phyloP scores from a whole-genome alignment of 1,140 invertebrate genomes.

The Rhagoletis zephyria region DNA sequence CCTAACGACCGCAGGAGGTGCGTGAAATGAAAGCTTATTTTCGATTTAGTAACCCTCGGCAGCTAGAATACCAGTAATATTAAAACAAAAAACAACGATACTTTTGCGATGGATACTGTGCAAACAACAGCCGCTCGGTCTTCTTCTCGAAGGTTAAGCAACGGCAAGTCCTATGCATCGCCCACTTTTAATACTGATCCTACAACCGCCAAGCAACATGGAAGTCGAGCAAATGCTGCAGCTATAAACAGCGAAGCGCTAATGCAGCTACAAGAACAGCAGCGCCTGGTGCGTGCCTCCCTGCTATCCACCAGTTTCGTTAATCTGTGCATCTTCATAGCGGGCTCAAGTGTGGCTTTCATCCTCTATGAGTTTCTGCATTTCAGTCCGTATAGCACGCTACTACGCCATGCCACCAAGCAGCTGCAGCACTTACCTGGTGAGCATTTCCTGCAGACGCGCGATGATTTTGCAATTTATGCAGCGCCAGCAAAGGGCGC shows the following conservation, averaged over 20 bases:
- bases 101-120: background rate
- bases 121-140: background rate
- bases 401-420: constrained; percentile 5
- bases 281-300: background rate
- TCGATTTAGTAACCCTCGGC: background rate
- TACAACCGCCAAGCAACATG: background rate
- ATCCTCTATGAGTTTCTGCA: constrained; percentile 59
- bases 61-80: background rate
- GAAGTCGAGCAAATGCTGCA: background rate
- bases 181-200: background rate
- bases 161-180: background rate
- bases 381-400: background rate
- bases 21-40: background rate
- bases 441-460: constrained; percentile 66
- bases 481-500: constrained; percentile 53
- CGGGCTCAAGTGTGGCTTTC: constrained; percentile 63
- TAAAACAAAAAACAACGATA: background rate
- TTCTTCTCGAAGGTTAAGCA: background rate
- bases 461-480: constrained; percentile 69
- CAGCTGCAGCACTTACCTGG: constrained; percentile 65
- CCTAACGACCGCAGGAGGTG: background rate
- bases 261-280: constrained; percentile 4
- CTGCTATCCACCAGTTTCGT: background rate
- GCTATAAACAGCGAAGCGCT: background rate
- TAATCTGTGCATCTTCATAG: constrained; percentile 59